phyloP scores from a whole-genome alignment of 2,797 vertebrate species.

The Limnodromus scolopaceus region DNA sequence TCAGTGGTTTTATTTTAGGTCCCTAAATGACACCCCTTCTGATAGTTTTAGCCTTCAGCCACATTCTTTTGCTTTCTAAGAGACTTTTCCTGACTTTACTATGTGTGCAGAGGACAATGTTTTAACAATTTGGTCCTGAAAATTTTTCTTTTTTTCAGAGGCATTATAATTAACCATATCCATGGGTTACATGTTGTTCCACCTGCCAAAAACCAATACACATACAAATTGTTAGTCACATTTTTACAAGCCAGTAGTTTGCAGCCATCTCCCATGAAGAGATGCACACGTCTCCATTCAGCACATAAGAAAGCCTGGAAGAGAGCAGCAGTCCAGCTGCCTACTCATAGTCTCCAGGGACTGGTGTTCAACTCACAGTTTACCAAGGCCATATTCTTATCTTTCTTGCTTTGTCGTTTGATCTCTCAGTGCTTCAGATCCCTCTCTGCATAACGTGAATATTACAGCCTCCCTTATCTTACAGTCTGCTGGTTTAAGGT shows the following conservation, averaged over 20 bases:
- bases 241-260: not conserved
- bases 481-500: not conserved
- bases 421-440: not conserved
- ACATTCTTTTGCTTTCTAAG: not conserved
- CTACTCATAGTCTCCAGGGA: not conserved
- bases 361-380: not conserved
- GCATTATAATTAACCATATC: not conserved
- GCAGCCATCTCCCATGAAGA: not conserved
- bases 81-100: not conserved
- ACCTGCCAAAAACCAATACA: not conserved
- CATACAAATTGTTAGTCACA: not conserved
- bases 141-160: not conserved
- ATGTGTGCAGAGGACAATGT: not conserved
- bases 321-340: not conserved
- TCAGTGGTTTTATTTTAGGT: constrained; percentile 5
- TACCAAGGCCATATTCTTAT: not conserved
- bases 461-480: not conserved
- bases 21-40: not conserved
- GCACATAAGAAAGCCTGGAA: not conserved
- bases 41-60: not conserved
- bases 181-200: not conserved
- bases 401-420: not conserved
- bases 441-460: not conserved
- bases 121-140: not conserved
- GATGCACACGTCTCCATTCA: not conserved